A percentile compares a stretch with the other conserved stretches of the same genome.
phyloP scores from a whole-genome alignment of 92 coral and sea anemone species.

The Phenganax subtilis region DNA sequence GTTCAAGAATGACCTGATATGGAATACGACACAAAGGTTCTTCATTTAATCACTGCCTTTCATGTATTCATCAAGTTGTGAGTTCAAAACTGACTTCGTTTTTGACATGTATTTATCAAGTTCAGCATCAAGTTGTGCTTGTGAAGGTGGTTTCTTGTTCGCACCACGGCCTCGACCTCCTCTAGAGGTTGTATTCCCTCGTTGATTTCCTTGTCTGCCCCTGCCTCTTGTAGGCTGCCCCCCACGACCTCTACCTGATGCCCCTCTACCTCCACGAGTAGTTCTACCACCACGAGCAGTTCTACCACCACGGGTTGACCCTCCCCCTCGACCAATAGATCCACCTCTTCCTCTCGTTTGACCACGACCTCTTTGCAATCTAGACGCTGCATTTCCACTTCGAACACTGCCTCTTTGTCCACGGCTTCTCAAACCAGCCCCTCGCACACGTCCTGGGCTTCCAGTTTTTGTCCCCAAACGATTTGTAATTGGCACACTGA shows the following conservation, averaged over 20 bases:
- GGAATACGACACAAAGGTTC: not conserved
- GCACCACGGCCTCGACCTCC: constrained; percentile 59
- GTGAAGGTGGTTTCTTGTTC: constrained; percentile 56
- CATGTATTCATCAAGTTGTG: constrained; percentile 91
- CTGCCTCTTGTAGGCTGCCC: constrained; percentile 39
- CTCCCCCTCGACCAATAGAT: constrained; percentile 31
- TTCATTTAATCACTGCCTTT: constrained; percentile 3
- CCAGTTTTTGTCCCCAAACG: constrained; percentile 43
- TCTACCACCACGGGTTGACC: not conserved
- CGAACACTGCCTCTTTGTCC: constrained; percentile 51
- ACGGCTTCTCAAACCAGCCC: constrained; percentile 36
- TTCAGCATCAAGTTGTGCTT: constrained; percentile 73
- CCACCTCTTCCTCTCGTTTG: constrained; percentile 55
- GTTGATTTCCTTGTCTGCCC: constrained; percentile 46
- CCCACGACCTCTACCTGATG: constrained; percentile 40
- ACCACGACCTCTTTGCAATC: constrained; percentile 49
- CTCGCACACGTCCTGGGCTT: constrained; percentile 47
- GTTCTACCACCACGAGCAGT: not conserved
- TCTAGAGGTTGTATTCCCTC: constrained; percentile 49
- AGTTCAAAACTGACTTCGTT: constrained; percentile 82
- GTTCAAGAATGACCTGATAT: not conserved
- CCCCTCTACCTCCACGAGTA: constrained; percentile 10
- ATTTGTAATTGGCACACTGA: constrained; percentile 57
- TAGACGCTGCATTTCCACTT: constrained; percentile 23
- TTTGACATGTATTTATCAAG: constrained; percentile 96